Conservation (phyloP, 1,140 invertebrate genomes). For the Latrodectus geometricus region DNA sequence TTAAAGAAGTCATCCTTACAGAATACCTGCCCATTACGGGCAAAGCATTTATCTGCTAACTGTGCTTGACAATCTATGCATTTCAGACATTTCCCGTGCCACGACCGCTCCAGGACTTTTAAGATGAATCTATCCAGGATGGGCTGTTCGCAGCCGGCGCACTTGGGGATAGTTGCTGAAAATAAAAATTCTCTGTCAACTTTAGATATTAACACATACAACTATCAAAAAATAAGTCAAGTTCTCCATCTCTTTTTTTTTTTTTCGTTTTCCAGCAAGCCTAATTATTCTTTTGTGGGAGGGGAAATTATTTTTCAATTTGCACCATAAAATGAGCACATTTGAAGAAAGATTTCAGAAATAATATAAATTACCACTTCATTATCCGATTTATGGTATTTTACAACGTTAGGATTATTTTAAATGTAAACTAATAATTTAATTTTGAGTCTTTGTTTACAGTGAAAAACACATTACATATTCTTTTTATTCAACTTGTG, state of each 20-base stretch:
- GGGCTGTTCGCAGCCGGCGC: constrained; percentile 94
- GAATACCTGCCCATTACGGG: constrained; percentile 94
- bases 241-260: background rate
- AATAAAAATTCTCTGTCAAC: background rate
- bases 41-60: constrained; percentile 96
- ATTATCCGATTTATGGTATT: too few species aligned
- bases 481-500: too few species aligned
- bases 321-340: too few species aligned
- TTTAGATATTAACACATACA: background rate
- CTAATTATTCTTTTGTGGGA: background rate
- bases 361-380: too few species aligned
- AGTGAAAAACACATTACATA: too few species aligned
- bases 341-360: too few species aligned
- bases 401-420: too few species aligned
- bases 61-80: constrained; percentile 93
- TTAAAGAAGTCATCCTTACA: constrained; percentile 99
- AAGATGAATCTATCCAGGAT: constrained; percentile 97
- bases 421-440: too few species aligned
- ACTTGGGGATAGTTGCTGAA: constrained; percentile 69
- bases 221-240: background rate
- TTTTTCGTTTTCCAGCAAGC: background rate
- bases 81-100: constrained; percentile 93
- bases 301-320: too few species aligned
- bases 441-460: too few species aligned
- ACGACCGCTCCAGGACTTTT: constrained; percentile 88